Percentiles rank a stretch among this genome's conserved stretches.
phyloP scores from a whole-genome alignment of 2,113 vertebrate genomes.

The Notiomystis cincta region DNA sequence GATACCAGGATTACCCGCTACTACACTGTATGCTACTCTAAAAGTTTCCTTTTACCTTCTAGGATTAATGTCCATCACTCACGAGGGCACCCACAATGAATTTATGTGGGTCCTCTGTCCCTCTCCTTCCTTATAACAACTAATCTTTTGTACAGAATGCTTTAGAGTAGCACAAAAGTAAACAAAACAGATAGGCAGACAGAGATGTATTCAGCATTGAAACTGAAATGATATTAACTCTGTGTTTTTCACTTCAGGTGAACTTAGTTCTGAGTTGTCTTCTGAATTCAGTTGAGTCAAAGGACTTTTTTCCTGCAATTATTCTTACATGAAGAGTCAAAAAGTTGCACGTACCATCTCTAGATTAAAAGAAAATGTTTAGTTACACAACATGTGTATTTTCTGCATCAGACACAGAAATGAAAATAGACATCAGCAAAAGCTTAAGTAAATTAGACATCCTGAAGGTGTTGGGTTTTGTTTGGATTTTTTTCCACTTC shows the following conservation, averaged over 20 bases:
- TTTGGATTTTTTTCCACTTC: background rate
- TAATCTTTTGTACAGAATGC: background rate
- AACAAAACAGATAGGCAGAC: background rate
- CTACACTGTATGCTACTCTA: rapidly evolving
- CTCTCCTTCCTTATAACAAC: background rate
- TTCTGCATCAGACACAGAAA: background rate
- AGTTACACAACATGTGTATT: background rate
- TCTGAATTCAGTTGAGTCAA: background rate
- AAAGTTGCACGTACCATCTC: background rate
- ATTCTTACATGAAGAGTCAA: background rate
- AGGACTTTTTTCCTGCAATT: background rate
- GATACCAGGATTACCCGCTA: background rate
- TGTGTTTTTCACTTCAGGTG: background rate
- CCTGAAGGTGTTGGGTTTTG: background rate
- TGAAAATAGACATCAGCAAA: background rate
- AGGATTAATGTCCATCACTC: background rate
- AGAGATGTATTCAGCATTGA: background rate
- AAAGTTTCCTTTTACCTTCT: background rate
- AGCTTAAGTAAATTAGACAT: background rate
- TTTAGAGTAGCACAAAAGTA: background rate
- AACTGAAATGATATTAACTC: background rate
- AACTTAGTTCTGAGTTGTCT: background rate
- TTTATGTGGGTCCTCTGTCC: background rate
- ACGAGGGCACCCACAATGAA: no score
- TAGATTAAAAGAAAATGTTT: background rate